phyloP scores from a whole-genome alignment of 2,113 vertebrate genomes.

The Aleadryas rufinucha region DNA sequence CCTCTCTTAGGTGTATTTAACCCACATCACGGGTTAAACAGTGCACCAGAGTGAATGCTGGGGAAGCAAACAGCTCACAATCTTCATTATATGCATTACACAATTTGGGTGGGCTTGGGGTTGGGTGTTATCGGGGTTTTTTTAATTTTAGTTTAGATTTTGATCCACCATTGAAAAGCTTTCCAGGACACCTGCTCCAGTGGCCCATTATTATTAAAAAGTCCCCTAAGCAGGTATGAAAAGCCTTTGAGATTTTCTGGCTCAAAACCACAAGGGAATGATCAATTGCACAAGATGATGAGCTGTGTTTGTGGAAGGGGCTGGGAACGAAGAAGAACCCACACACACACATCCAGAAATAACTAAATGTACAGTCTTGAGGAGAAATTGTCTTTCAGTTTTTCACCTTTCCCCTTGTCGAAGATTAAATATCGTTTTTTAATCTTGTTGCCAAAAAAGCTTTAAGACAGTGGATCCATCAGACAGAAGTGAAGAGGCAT shows the following conservation, averaged over 20 bases:
- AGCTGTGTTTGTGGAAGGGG: background rate
- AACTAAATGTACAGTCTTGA: background rate
- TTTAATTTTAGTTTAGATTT: background rate
- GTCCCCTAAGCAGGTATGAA: background rate
- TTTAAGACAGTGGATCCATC: background rate
- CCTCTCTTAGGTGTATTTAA: background rate
- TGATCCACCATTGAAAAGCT: background rate
- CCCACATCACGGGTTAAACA: background rate
- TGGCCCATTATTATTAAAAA: background rate
- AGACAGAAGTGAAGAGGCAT: background rate
- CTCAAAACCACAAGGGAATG: background rate
- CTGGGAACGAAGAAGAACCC: background rate
- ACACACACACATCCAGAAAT: background rate
- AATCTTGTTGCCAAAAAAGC: background rate
- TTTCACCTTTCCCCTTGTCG: background rate
- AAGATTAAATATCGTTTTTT: background rate
- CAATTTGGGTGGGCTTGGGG: background rate
- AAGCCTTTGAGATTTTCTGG: background rate
- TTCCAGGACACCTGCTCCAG: background rate
- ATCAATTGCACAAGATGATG: background rate
- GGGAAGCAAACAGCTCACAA: background rate
- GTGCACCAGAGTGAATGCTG: background rate
- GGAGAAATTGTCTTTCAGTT: background rate
- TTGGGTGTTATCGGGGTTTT: background rate
- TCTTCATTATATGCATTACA: background rate